Evolutionary conservation across 2,113 vertebrate genomes (phyloP), one percentile per base, ranked within the genome.

Genomic region (Carettochelys insculpta): DNA sequence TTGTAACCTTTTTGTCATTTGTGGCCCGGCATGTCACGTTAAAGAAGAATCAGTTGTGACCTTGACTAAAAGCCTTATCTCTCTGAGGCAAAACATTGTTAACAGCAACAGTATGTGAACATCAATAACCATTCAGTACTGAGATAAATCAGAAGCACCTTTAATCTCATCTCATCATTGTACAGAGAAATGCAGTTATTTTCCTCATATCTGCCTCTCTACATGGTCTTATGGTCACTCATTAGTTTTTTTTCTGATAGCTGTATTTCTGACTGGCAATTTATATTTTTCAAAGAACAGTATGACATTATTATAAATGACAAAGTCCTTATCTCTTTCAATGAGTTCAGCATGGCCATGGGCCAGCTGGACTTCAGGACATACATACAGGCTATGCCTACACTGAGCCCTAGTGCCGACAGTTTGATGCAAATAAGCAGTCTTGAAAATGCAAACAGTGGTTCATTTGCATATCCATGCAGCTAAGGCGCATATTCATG

Each of bases 231-330:
- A 85, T 3, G 81, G 41, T 85, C 34, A 73, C 41, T 93, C 83
- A 54, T 24, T 56, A 79, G n/a, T n/a, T n/a, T n/a, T n/a, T n/a
- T n/a, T n/a, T n/a, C n/a, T n/a, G n/a, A n/a, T n/a, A 92, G 88
- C 79, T 83, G 88, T 87, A 90, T 89, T 82, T 83, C 73, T 80
- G 88, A 80, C 50, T 86, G 85, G 25, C 45, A 91, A 76, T 47
- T 88, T 79, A 68, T 48, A 91, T 88, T 86, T 58, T 90, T 77
- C 77, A 84, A 91, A 94, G 22, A 78, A 90, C 79, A 86, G 3
- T 61, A 22, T 82, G 58, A 73, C 48, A 75, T 61, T 50, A 87
- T 83, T 71, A 87, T 29, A 75, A 53, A 61, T 34, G 53, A 87
- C 8, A 58, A 1, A 77, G 0, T n/a, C 29, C 85, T 45, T 3